Evolutionary conservation across 2,797 vertebrate genomes (phyloP), one percentile per base, ranked within the genome.

Genomic region (Phoeniculus purpureus): DNA sequence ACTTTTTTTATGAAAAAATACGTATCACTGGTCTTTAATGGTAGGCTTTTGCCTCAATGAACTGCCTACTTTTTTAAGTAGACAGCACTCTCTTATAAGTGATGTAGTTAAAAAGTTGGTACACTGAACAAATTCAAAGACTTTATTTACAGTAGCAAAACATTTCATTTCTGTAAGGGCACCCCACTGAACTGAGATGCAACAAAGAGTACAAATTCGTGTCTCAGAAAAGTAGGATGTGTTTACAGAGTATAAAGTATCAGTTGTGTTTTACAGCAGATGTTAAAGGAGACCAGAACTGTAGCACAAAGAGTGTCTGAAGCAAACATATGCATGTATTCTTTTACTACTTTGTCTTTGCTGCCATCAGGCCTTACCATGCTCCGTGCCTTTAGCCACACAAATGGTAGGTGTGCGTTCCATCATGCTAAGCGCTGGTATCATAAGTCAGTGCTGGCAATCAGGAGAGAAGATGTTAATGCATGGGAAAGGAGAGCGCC

Each of bases 401-500:
- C 92, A 16, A 84, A 95, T 7, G 90, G 83, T 62, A 91, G 96
- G 83, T 93, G 94, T 61, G 90, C 55, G 10, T 74, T 93, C 90
- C 94, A 87, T 77, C 97, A 97, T 15, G 43, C 85, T 9, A 96
- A 97, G 74, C 75, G 94, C 54, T 92, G 96, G 74, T 98, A 98
- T 94, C 97, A 98, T 68, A 96, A 96, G 58, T 96, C 97, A 4
- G 96, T 99, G 91, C 94, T 99, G 94, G 99, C 98, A 8, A 98
- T 99, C 95, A 98, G 99, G 43, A 97, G 99, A 7, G 99, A 99
- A 88, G 99, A 99, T 56, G 93, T 99, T 84, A 99, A 98, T 10
- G 98, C 97, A 0, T 99, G 99, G 99, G 99, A 99, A 96, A 97
- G 99, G 72, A 98, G 99, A 91, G 99, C 99, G 1, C 99, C 99